phyloP scores from a whole-genome alignment of 2,113 vertebrate genomes.

The Campylomormyrus numenius region DNA sequence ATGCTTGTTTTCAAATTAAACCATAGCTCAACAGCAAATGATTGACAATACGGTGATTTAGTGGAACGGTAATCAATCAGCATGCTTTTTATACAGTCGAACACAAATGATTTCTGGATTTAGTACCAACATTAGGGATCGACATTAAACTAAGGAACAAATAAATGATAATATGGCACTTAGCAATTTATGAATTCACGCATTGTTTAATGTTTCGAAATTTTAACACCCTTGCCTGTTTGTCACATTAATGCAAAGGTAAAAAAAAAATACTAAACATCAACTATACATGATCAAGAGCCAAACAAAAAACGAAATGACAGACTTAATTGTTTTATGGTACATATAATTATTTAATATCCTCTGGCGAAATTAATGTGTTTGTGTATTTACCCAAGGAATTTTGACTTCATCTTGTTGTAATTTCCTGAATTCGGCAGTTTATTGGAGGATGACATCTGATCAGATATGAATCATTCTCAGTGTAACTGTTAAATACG shows the following conservation, averaged over 20 bases:
- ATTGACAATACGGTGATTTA: conserved; percentile 61
- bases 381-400: neutral
- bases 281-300: neutral
- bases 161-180: neutral
- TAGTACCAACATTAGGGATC: neutral
- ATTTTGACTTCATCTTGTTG: neutral
- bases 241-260: neutral
- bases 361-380: neutral
- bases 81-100: neutral
- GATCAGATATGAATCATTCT: neutral
- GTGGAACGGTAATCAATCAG: conserved; percentile 49
- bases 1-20: conserved; percentile 11
- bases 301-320: neutral
- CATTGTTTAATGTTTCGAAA: neutral
- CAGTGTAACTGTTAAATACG: neutral
- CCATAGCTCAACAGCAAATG: conserved; percentile 1
- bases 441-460: neutral
- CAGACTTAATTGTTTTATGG: neutral
- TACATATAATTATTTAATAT: neutral
- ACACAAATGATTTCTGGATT: neutral
- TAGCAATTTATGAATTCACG: neutral
- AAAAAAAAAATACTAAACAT: neutral
- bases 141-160: neutral
- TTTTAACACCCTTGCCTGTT: neutral
- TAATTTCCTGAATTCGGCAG: neutral